Evolutionary conservation across 2,797 vertebrate genomes (phyloP).

Genomic region (Lacerta agilis): DNA sequence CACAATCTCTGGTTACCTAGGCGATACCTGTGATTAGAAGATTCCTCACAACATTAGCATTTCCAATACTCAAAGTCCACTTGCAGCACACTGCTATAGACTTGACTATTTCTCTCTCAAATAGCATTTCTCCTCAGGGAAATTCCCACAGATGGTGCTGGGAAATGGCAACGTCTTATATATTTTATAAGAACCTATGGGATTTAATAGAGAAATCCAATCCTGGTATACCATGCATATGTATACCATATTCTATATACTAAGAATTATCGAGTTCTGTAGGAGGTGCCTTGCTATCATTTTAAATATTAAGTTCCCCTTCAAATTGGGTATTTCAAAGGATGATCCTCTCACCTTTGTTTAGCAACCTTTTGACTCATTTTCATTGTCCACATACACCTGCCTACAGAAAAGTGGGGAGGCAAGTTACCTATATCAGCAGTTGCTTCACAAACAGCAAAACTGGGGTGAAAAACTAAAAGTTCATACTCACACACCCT

Average conservation of each 20-base stretch:
- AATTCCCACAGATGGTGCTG: constrained; percentile 4
- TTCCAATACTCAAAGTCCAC: neutral
- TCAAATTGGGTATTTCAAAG: neutral
- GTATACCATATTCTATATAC: neutral
- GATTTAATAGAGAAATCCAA: neutral
- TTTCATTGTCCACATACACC: neutral
- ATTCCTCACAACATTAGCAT: constrained; percentile 17
- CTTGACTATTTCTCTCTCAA: constrained; percentile 13
- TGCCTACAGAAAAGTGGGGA: neutral
- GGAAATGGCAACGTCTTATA: neutral
- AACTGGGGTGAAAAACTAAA: neutral
- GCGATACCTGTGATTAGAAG: constrained; percentile 40
- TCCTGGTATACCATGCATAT: neutral
- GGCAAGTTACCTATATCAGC: neutral
- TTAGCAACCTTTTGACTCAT: neutral
- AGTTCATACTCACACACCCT: neutral
- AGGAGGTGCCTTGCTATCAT: neutral
- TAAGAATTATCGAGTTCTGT: neutral
- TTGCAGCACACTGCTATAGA: neutral
- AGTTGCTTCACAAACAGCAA: constrained; percentile 1
- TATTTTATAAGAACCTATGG: neutral
- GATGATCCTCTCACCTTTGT: neutral
- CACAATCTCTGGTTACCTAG: constrained; percentile 20
- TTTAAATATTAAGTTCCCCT: constrained; percentile 6
- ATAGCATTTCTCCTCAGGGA: neutral